Base-by-base conservation (phyloP, 2,888 invertebrate species). In the Rhabditoides inermis region DNA sequence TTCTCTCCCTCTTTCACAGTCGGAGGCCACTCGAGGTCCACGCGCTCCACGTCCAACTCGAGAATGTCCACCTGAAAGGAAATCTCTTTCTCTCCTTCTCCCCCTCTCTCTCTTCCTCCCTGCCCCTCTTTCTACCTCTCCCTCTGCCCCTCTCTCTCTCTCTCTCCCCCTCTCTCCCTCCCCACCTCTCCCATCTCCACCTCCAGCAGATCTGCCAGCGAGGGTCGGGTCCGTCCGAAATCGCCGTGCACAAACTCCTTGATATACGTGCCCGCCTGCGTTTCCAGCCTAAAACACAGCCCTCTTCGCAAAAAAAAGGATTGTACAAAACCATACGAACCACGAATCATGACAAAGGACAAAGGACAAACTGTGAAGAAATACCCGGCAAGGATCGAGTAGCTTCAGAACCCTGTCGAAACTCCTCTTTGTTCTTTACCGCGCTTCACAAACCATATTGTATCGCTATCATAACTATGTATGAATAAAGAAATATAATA, bases 201-300 rank as follows among this genome's bases (percentile, higher is more conserved):
- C 0, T 84, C 83, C 35, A 90, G 79, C 39, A 89, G 79, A 22
- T 83, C 82, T 1, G 83, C 79, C 0, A 75, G 45, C 2, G 70
- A 73, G 23, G 95, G 95, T 10, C 76, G 77, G 0, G 91, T 90
- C 64, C 95, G 82, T 1, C 88, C 87, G 76, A 92, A 87, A 80
- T 98, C 95, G 2, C 94, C 90, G 79, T 95, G 91, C 22, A 89
- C 87, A 81, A 95, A 88, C 81, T 98, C 95, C 79, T 98, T 98
- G 1, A 98, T 85, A 77, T 98, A 98, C 2, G 76, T 77, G 18
- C 76, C 76, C 15, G 76, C 76, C 60, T 76, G 73, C 2, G 73
- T 73, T 51, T 69, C 68, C 18, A 73, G 51, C 47, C 68, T 65
- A 44, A 39, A 56, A 58, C n/a, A n/a, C n/a, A n/a, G n/a, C n/a